A percentile compares a stretch with the other conserved stretches of the same genome.
Conservation (phyloP, 2,113 vertebrate genomes). For the Mustelus asterias region DNA sequence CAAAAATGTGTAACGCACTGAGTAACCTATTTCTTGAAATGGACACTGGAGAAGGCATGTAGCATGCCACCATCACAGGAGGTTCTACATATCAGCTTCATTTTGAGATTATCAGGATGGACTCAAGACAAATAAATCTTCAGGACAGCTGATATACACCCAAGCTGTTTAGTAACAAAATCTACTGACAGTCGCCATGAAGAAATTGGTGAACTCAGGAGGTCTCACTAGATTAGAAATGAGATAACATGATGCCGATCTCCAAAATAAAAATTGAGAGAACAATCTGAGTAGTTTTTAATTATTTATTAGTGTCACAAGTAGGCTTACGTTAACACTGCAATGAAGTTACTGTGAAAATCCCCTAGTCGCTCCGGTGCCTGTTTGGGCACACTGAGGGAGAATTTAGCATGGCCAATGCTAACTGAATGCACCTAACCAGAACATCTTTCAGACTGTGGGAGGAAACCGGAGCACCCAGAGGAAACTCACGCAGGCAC, state of each 20-base stretch:
- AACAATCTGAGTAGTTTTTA: background rate
- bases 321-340: no score
- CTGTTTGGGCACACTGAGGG: no score
- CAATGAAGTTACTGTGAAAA: no score
- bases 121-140: background rate
- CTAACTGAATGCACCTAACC: no score
- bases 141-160: background rate
- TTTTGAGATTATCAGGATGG: background rate
- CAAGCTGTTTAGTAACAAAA: background rate
- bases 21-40: background rate
- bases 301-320: no score
- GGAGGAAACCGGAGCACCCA: no score
- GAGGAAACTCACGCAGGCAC: no score
- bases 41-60: background rate
- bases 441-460: no score
- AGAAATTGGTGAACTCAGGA: background rate
- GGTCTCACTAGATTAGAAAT: background rate
- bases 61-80: background rate
- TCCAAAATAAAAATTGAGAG: background rate
- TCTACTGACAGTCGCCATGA: background rate
- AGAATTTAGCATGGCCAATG: no score
- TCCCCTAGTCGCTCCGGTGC: no score
- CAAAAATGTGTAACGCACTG: background rate
- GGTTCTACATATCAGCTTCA: background rate
- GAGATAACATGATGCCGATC: background rate